Percentiles rank a stretch among this genome's conserved stretches.
Evolutionary conservation across 2,888 invertebrate species (phyloP).

Genomic region (Drepanosiphum platanoidis): DNA sequence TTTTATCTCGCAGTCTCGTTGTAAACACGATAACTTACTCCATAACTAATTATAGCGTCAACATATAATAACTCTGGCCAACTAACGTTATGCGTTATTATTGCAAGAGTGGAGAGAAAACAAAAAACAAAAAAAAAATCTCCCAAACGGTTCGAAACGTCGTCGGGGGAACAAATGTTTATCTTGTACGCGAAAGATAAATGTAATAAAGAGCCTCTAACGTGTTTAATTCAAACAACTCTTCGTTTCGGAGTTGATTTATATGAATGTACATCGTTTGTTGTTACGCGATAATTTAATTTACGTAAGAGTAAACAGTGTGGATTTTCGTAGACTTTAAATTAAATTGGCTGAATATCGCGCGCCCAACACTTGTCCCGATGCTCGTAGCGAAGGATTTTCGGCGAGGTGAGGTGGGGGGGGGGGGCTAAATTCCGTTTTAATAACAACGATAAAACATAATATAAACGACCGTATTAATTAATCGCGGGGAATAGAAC

Average conservation of each 20-base stretch:
- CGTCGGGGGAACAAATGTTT: neutral
- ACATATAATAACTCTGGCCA: neutral
- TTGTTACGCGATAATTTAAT: neutral
- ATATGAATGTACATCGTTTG: neutral
- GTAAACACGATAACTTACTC: neutral
- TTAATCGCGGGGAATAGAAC: neutral
- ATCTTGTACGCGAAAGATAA: neutral
- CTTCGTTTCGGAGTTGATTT: neutral
- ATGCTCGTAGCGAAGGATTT: too few relatives aligned
- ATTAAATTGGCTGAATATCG: neutral
- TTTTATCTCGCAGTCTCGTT: too few relatives aligned
- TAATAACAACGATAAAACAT: neutral
- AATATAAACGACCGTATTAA: neutral
- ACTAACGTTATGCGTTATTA: too few relatives aligned
- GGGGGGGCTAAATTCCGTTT: neutral
- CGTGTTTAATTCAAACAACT: neutral
- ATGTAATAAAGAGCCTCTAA: neutral
- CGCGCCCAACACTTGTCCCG: neutral
- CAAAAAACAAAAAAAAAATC: neutral
- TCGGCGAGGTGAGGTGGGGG: too few relatives aligned
- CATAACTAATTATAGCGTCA: neutral
- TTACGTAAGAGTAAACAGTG: neutral
- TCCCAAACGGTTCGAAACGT: neutral
- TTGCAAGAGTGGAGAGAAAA: neutral
- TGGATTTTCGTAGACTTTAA: neutral